Evolutionary conservation across 2,888 invertebrate species (phyloP).

Genomic region (Caenorhabditis auriculariae): DNA sequence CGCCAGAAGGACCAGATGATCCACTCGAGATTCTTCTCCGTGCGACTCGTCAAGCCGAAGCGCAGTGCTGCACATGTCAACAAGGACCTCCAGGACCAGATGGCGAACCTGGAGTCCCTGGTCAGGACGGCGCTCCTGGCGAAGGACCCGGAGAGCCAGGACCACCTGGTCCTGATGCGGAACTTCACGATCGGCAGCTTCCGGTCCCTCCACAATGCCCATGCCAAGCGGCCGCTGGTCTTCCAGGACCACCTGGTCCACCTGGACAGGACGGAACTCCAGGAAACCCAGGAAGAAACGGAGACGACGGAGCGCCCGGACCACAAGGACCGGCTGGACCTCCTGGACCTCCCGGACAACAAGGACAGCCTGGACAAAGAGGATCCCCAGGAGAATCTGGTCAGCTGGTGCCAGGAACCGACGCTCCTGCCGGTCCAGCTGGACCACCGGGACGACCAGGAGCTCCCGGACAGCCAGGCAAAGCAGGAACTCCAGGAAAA

Average conservation of each 20-base stretch:
- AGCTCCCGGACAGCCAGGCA: conserved; percentile 55
- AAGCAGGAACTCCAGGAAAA: conserved; percentile 44
- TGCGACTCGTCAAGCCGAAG: conserved; percentile 57
- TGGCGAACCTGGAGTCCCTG: conserved; percentile 49
- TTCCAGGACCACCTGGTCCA: conserved; percentile 72
- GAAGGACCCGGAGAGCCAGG: conserved; percentile 54
- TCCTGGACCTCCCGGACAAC: conserved; percentile 53
- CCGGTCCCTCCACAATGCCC: conserved; percentile 63
- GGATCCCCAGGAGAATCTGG: conserved; percentile 52
- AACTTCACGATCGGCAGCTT: conserved; percentile 59
- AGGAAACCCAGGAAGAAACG: conserved; percentile 53
- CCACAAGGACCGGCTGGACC: conserved; percentile 55
- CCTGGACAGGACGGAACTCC: conserved; percentile 53
- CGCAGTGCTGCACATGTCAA: conserved; percentile 62
- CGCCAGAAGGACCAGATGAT: conserved; percentile 48
- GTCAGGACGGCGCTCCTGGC: conserved; percentile 54
- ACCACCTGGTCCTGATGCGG: conserved; percentile 60
- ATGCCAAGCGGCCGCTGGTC: conserved; percentile 68
- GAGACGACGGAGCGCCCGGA: conserved; percentile 51
- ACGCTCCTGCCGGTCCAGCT: conserved; percentile 47
- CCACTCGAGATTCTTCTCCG: conserved; percentile 49
- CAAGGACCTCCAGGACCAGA: conserved; percentile 53
- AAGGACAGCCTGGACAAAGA: conserved; percentile 47
- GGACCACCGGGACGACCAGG: conserved; percentile 51
- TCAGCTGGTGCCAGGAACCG: conserved; percentile 43